Percentiles rank a stretch among this genome's conserved stretches.
These are phyloP conservation scores for Lerema accius DNA, from an alignment of 1,140 invertebrate genomes.

Conservation along the genomic window DNA sequence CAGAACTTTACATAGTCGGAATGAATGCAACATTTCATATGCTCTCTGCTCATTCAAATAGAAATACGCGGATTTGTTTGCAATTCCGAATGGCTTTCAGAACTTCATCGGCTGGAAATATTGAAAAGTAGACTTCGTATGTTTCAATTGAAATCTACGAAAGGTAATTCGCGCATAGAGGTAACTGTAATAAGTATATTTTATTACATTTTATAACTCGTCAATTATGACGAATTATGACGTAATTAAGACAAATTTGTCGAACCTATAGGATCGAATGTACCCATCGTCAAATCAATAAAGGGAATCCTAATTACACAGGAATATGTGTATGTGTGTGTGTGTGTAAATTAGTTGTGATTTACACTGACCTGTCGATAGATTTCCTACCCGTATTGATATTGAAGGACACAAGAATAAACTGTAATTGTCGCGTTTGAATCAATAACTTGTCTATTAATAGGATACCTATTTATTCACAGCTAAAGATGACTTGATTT, in stretches of 20 bases:
- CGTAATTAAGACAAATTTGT: too few relatives aligned
- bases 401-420: background rate
- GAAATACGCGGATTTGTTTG: conserved; percentile 20
- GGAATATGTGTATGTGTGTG: too few relatives aligned
- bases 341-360: too few relatives aligned
- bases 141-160: conserved; percentile 8
- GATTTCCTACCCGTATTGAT: background rate
- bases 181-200: too few relatives aligned
- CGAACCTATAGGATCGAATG: too few relatives aligned
- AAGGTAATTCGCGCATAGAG: too few relatives aligned
- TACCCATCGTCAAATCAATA: too few relatives aligned
- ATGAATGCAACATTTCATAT: conserved; percentile 16
- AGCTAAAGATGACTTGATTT: too few relatives aligned
- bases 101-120: conserved; percentile 20
- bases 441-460: background rate
- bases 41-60: conserved; percentile 13
- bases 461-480: background rate
- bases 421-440: background rate
- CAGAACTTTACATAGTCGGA: conserved; percentile 3
- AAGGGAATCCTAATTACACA: too few relatives aligned
- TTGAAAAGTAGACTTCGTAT: conserved; percentile 11
- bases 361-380: too few relatives aligned
- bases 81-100: conserved; percentile 22
- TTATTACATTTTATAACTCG: too few relatives aligned
- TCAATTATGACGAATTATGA: too few relatives aligned